Evolutionary conservation across 2,888 invertebrate genomes (phyloP), one percentile per base, ranked within the genome.

Genomic region (Conchocele bisecta): DNA sequence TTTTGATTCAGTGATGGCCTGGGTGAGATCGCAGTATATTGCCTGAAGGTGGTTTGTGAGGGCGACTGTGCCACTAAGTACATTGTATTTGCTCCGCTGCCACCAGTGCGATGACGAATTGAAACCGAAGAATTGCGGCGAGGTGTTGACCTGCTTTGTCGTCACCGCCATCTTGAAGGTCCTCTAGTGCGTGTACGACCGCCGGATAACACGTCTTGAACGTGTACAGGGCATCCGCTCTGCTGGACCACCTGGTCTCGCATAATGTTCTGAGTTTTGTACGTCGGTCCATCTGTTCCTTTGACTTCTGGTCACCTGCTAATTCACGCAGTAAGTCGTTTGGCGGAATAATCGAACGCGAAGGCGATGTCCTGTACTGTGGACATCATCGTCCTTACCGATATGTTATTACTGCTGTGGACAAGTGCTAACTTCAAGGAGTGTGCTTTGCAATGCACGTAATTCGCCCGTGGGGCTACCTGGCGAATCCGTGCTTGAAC

Each of bases 311-410:
- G n/a, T n/a, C n/a, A n/a, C n/a, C n/a, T n/a, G n/a, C n/a, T n/a
- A n/a, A n/a, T n/a, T n/a, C n/a, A 74, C 15, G 60, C 57, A 2
- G 22, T 15, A 42, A 71, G 17, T 15, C 66, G 58, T 37, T 71
- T 75, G 2, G 64, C 64, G 1, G 59, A 58, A 35, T 75, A 75
- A 42, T 46, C 53, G 51, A 70, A 75, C 3, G 37, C 13, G 22
- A 71, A 75, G 0, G 33, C 56, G 48, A 64, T 37, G 13, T 68
- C 73, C 33, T 75, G 66, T 13, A 70, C 63, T 1, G 75, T 75
- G 0, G 46, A n/a, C 68, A 75, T 64, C 37, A 75, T 48, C 6
- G 51, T 71, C 6, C 59, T 15, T 9, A 67, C 64, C 28, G 50
- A 54, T 17, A 26, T 17, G 17, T 59, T 42, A 4, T 71, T 67